Conservation (phyloP, 2,797 vertebrate species). For the Silurus aristotelis region DNA sequence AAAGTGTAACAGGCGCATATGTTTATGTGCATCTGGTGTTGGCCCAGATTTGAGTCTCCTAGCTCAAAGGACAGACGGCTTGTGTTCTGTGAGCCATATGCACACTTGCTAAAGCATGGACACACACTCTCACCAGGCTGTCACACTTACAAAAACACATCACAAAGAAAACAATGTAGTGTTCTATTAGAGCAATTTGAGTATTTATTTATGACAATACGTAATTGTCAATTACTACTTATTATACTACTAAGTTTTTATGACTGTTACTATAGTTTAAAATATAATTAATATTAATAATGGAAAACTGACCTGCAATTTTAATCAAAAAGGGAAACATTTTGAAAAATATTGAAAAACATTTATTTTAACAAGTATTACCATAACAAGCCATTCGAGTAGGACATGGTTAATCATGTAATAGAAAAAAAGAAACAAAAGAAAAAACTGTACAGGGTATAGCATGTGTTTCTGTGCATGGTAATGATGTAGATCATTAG, state of each 20-base stretch:
- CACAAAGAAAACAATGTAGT: not conserved
- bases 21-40: conserved; percentile 32
- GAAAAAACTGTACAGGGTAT: not conserved
- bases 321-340: not conserved
- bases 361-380: not conserved
- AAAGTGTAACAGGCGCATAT: conserved; percentile 19
- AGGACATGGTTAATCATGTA: not conserved
- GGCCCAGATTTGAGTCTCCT: conserved; percentile 11
- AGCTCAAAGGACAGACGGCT: conserved; percentile 42
- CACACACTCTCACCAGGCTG: conserved; percentile 29
- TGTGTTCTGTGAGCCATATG: conserved; percentile 15
- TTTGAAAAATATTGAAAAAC: not conserved
- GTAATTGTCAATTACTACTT: not conserved
- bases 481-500: conserved; percentile 36
- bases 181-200: not conserved
- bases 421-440: not conserved
- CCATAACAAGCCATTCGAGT: no score
- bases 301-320: not conserved
- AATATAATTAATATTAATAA: not conserved
- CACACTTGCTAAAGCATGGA: conserved; percentile 24
- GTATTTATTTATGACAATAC: not conserved
- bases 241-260: not conserved
- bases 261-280: not conserved
- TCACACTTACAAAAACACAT: not conserved
- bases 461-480: not conserved